A percentile compares a stretch with the other conserved stretches of the same genome.
Conservation (phyloP, 2,797 vertebrate species). For the Phoebastria nigripes region DNA sequence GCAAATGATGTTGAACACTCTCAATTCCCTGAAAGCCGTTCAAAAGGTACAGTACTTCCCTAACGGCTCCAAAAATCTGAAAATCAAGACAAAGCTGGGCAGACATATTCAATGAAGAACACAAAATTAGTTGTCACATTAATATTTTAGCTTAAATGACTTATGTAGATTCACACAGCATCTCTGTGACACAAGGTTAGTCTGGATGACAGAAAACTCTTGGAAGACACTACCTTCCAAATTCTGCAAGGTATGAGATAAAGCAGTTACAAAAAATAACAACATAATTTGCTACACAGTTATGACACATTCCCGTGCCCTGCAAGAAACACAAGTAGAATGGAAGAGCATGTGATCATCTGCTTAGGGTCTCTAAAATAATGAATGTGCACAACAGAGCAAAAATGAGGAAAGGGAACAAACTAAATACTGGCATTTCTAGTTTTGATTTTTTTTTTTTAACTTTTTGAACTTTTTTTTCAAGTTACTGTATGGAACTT, state of each 20-base stretch:
- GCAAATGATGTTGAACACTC: neutral
- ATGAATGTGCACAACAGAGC: neutral
- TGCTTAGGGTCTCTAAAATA: neutral
- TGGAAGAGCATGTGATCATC: neutral
- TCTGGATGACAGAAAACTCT: neutral
- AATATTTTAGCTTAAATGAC: neutral
- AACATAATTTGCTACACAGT: neutral
- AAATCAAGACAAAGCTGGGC: constrained; percentile 24
- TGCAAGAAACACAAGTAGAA: neutral
- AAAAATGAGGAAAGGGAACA: neutral
- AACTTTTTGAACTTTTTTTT: neutral
- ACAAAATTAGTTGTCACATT: neutral
- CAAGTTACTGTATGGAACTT: neutral
- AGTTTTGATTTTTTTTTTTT: neutral
- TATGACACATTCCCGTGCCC: neutral
- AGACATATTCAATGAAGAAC: neutral
- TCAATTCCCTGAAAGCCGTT: neutral
- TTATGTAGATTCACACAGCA: neutral
- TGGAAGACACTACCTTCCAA: neutral
- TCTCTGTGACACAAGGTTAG: neutral
- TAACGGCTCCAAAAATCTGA: constrained; percentile 39
- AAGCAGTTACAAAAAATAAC: neutral
- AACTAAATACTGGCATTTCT: neutral
- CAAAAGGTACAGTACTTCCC: neutral
- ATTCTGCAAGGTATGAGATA: neutral